Percentiles rank a stretch among this genome's conserved stretches.
These are phyloP conservation scores for Tauraco hartlaubi DNA, from an alignment of 2,797 vertebrate species.

Conservation along the genomic window DNA sequence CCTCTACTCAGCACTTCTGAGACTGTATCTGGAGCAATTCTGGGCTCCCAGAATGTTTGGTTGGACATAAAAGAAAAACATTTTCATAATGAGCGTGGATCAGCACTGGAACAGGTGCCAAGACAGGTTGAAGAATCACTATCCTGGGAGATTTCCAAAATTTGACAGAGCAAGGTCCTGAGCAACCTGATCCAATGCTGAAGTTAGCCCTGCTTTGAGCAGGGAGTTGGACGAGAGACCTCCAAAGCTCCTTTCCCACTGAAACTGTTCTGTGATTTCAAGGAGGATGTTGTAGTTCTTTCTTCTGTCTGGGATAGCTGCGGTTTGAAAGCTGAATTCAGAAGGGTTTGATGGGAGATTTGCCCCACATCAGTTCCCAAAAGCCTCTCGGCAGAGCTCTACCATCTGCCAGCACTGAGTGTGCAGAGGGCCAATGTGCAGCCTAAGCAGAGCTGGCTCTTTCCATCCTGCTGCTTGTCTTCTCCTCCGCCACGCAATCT, in stretches of 20 bases:
- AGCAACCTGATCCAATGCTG: neutral
- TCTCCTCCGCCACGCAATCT: neutral
- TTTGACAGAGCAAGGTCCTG: neutral
- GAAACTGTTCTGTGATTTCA: neutral
- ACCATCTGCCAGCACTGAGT: neutral
- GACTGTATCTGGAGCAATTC: conserved; percentile 3
- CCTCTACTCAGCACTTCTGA: conserved; percentile 32
- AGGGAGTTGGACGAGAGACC: neutral
- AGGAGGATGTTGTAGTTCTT: neutral
- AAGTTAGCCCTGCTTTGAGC: neutral
- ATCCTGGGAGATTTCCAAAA: conserved; percentile 29
- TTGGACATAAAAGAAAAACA: conserved; percentile 33
- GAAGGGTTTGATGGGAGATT: neutral
- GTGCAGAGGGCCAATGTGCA: neutral
- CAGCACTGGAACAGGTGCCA: conserved; percentile 19
- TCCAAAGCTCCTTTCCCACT: neutral
- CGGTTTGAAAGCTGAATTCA: neutral
- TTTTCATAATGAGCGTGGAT: conserved; percentile 31
- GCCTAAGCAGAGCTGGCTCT: neutral
- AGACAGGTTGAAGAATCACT: conserved; percentile 25
- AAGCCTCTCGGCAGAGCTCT: neutral
- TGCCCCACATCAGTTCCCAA: neutral
- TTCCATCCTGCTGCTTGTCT: neutral
- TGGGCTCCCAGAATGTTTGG: conserved; percentile 21
- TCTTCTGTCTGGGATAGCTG: neutral